Evolutionary conservation across 2,888 invertebrate genomes (phyloP), one percentile per base, ranked within the genome.

Genomic region (Esperia sulphurella): DNA sequence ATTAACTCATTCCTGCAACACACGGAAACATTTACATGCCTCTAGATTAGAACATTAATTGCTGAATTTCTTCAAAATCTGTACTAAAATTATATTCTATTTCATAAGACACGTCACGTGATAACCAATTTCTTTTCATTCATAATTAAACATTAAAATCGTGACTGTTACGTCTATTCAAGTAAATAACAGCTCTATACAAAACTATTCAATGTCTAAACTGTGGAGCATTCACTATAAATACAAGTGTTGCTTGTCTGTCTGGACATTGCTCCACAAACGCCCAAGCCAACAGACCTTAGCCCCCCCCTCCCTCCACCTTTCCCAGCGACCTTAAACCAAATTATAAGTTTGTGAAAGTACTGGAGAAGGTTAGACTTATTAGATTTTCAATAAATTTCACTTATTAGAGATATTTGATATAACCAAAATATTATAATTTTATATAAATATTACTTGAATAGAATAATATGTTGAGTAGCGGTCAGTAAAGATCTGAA

Each of bases 181-280:
- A 42, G 10, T 12, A 4, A 39, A 46, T 14, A 54, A 52, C 80
- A 62, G 57, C 81, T 82, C 81, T 71, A 67, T 76, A 74, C 35
- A 71, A 60, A 67, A 52, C 58, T 62, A 58, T 54, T 62, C 59
- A 63, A 53, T 53, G 55, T 60, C 53, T 51, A 54, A 57, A 21
- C 21, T 21, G 21, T 21, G 54, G 53, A 59, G 61, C 73, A 61
- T 61, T 75, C 68, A 72, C 84, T 87, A 87, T 87, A 87, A 83
- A 87, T 84, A 79, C 66, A 75, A 78, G 75, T 75, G 67, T 52
- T 51, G 50, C 47, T 56, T 49, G 67, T 65, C 63, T 38, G 54
- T 61, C 59, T 21, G 73, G 65, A 79, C 88, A 88, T 88, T 88
- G 79, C 84, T 68, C 68, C 82, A 86, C 73, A 55, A 71, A 73